Conservation (phyloP, 2,888 invertebrate genomes). For the Chymomyza caudatula region DNA sequence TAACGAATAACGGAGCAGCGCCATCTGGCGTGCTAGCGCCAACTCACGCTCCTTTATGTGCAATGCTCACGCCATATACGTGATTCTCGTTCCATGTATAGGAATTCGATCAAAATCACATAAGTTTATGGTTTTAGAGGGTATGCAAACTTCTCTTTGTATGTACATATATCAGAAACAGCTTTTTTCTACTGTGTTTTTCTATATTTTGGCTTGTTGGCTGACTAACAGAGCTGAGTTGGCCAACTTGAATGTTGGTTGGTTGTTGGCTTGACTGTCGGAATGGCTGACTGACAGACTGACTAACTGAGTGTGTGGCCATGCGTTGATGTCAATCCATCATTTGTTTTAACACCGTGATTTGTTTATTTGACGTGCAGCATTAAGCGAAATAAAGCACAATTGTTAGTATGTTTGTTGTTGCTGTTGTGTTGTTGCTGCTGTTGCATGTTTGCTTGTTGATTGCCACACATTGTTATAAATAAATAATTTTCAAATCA, state of each 20-base stretch:
- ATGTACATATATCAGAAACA: too few relatives aligned
- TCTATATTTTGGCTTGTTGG: background rate
- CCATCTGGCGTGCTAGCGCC: too few relatives aligned
- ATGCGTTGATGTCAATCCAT: slow-evolving; percentile 52
- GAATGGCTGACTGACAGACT: slow-evolving; percentile 31
- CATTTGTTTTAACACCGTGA: slow-evolving; percentile 61
- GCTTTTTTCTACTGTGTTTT: background rate
- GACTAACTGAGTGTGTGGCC: slow-evolving; percentile 19
- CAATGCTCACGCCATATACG: too few relatives aligned
- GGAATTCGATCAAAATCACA: too few relatives aligned
- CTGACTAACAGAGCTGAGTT: background rate
- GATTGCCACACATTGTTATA: slow-evolving; percentile 40
- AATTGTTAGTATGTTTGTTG: slow-evolving; percentile 32
- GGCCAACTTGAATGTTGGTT: slow-evolving; percentile 16
- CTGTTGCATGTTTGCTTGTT: slow-evolving; percentile 5
- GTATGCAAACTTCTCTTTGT: too few relatives aligned
- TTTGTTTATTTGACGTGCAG: slow-evolving; percentile 51
- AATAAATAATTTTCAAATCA: slow-evolving; percentile 73
- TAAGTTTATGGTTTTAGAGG: too few relatives aligned
- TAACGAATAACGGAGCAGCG: too few relatives aligned
- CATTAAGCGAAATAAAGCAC: slow-evolving; percentile 40
- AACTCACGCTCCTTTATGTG: too few relatives aligned
- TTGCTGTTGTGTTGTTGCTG: slow-evolving; percentile 12
- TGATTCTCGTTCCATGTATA: too few relatives aligned
- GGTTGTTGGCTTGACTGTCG: slow-evolving; percentile 36